Percentiles rank a stretch among this genome's conserved stretches.
phyloP scores from a whole-genome alignment of 2,888 invertebrate species.

The Adelognathus sp. region DNA sequence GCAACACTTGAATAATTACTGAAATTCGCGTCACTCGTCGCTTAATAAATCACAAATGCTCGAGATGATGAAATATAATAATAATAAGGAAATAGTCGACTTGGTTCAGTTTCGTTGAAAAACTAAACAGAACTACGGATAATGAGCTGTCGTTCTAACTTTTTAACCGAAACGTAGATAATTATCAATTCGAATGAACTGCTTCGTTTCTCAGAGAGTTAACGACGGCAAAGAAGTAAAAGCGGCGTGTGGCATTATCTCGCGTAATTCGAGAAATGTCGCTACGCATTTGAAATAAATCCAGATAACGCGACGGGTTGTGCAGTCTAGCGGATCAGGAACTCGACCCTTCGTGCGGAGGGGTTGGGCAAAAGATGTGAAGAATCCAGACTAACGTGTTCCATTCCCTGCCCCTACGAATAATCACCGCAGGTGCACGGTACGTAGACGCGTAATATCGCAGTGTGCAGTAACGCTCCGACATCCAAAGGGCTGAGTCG shows the following conservation, averaged over 20 bases:
- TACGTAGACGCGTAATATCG: conserved; percentile 1
- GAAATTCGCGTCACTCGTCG: no score
- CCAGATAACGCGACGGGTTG: conserved; percentile 31
- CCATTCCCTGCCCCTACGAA: background rate
- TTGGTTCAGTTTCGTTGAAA: no score
- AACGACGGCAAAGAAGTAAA: no score
- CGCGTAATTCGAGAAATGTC: conserved; percentile 31
- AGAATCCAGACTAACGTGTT: conserved; percentile 31
- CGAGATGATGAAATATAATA: no score
- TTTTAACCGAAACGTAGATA: no score
- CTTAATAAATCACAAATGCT: no score
- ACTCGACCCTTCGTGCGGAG: conserved; percentile 26
- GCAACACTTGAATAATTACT: no score
- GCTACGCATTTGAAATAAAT: conserved; percentile 39
- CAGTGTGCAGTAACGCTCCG: background rate
- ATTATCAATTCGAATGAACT: no score
- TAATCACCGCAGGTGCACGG: conserved; percentile 16
- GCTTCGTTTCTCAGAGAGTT: background rate
- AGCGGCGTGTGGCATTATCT: conserved; percentile 20
- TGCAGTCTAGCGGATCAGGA: background rate
- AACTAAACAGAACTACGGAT: no score
- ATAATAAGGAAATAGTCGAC: no score
- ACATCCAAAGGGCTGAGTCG: background rate
- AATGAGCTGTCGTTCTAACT: no score
- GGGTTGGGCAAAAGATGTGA: conserved; percentile 17